A percentile compares a stretch with the other conserved stretches of the same genome.
Evolutionary conservation across 2,888 invertebrate species (phyloP).

Genomic region (Cheilosia urbana): DNA sequence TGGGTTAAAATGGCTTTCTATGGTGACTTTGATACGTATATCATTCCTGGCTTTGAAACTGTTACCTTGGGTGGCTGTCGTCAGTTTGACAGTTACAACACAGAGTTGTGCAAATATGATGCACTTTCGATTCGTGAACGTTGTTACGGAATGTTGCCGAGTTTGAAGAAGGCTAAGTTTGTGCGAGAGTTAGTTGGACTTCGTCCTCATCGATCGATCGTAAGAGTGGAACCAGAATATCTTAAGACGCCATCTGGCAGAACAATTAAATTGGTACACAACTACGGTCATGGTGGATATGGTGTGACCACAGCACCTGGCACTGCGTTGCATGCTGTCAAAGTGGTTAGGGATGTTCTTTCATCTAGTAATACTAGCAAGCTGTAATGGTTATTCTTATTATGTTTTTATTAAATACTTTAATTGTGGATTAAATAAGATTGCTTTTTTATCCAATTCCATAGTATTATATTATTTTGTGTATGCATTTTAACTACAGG

Average conservation of each 20-base stretch:
- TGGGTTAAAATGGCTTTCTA: constrained; percentile 96
- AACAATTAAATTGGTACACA: constrained; percentile 90
- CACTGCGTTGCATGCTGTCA: constrained; percentile 90
- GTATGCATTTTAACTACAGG: too few relatives aligned
- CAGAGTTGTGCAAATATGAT: constrained; percentile 88
- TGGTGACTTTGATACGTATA: constrained; percentile 93
- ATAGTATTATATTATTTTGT: not conserved
- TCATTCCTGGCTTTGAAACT: constrained; percentile 90
- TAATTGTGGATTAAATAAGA: not conserved
- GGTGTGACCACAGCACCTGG: constrained; percentile 96
- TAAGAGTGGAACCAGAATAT: constrained; percentile 89
- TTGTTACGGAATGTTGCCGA: constrained; percentile 91
- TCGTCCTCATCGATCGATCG: constrained; percentile 90
- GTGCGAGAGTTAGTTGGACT: constrained; percentile 90
- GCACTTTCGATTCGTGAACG: constrained; percentile 90
- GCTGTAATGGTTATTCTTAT: constrained; percentile 76
- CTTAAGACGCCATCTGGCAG: constrained; percentile 82
- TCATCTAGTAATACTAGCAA: constrained; percentile 80
- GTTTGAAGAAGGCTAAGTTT: constrained; percentile 86
- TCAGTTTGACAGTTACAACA: constrained; percentile 91
- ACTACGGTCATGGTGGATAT: constrained; percentile 98
- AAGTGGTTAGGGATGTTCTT: constrained; percentile 87
- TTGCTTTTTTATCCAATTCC: not conserved
- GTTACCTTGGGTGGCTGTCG: constrained; percentile 94
- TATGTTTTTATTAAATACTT: not conserved